Evolutionary conservation across 2,888 invertebrate genomes (phyloP).

Genomic region (Pachydiplax longipennis): DNA sequence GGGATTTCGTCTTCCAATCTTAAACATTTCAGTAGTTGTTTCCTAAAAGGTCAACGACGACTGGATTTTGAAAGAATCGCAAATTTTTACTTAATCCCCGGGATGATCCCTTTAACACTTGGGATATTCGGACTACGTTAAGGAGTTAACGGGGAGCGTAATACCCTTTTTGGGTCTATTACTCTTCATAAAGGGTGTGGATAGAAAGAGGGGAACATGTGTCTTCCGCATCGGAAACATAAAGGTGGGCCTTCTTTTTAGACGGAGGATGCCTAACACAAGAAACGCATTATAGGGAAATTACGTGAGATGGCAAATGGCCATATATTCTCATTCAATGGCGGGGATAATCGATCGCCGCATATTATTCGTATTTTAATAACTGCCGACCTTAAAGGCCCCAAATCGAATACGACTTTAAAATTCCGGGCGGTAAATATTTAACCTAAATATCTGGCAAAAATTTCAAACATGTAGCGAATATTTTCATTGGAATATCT

Average conservation of each 20-base stretch:
- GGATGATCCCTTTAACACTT: too few relatives aligned
- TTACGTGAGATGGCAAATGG: not conserved
- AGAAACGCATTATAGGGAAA: slow-evolving; percentile 21
- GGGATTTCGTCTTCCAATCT: too few relatives aligned
- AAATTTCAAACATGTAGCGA: too few relatives aligned
- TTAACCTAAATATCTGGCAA: too few relatives aligned
- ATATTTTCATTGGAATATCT: too few relatives aligned
- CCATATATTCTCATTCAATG: not conserved
- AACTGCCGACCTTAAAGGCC: not conserved
- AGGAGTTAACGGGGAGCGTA: not conserved
- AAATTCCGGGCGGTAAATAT: too few relatives aligned
- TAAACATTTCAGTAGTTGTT: too few relatives aligned
- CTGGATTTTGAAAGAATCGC: too few relatives aligned
- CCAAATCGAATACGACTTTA: too few relatives aligned
- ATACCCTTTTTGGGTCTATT: not conserved
- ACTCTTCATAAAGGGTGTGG: not conserved
- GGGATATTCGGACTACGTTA: not conserved
- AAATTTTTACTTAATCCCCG: too few relatives aligned
- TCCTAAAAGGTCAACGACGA: too few relatives aligned
- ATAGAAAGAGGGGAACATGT: not conserved
- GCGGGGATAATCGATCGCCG: slow-evolving; percentile 1
- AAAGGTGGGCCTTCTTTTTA: not conserved
- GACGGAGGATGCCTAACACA: not conserved
- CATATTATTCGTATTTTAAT: not conserved
- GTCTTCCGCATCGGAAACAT: not conserved